Conservation (phyloP, 2,797 vertebrate species). For the Malacoraja senta region DNA sequence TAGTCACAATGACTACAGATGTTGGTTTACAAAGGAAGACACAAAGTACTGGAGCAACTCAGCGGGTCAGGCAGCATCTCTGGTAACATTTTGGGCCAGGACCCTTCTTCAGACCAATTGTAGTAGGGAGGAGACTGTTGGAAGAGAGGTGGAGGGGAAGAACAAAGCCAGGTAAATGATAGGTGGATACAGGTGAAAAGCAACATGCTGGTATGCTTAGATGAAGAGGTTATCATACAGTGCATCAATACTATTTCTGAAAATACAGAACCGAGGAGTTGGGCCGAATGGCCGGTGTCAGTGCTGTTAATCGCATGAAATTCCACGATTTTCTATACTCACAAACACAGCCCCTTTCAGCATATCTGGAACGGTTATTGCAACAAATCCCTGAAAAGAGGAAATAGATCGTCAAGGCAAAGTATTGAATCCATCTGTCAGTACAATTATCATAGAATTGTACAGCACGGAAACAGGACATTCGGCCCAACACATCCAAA, state of each 20-base stretch:
- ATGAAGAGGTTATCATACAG: background rate
- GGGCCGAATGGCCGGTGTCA: background rate
- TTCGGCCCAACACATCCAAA: no score
- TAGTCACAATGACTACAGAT: no score
- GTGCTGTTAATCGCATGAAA: background rate
- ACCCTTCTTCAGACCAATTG: no score
- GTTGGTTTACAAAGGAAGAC: no score
- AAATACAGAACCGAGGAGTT: background rate
- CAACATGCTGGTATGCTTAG: background rate
- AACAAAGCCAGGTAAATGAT: no score
- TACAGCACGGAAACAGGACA: no score
- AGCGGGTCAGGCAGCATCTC: no score
- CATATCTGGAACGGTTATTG: slow-evolving; percentile 38
- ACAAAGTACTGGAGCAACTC: no score
- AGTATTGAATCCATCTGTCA: background rate
- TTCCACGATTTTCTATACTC: background rate
- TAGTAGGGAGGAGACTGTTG: no score
- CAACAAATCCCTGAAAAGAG: slow-evolving; percentile 26
- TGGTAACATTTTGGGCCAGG: no score
- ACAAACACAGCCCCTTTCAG: slow-evolving; percentile 39
- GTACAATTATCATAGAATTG: background rate
- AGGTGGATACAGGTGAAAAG: no score
- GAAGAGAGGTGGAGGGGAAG: background rate
- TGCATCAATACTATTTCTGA: background rate
- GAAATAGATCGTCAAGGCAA: background rate